Conservation (phyloP, 1,140 invertebrate species). For the Gryllus bimaculatus region DNA sequence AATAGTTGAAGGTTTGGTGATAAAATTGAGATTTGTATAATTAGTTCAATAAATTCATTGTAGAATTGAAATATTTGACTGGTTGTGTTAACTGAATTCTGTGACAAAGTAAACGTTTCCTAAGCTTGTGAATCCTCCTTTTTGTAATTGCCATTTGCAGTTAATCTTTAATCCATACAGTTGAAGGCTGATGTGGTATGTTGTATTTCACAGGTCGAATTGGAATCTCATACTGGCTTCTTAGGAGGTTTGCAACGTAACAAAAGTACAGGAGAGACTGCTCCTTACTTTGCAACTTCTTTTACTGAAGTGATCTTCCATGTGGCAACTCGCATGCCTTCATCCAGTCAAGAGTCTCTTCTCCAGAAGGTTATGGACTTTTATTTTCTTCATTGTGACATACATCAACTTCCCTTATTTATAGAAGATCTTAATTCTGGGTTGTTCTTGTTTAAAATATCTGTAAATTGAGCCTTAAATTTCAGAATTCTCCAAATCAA, state of each 20-base stretch:
- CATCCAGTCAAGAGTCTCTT: constrained; percentile 69
- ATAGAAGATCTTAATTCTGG: no score
- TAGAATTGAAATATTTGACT: no score
- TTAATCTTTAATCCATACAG: not conserved
- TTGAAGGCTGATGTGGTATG: not conserved
- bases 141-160: not conserved
- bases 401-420: no score
- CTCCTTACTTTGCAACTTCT: constrained; percentile 94
- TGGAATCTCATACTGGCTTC: constrained; percentile 93
- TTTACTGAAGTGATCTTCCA: constrained; percentile 80
- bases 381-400: no score
- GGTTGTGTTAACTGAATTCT: no score
- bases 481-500: no score
- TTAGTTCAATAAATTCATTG: no score
- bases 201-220: constrained; percentile 56
- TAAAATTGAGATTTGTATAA: no score
- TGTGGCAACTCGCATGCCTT: constrained; percentile 95
- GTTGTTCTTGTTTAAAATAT: no score
- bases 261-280: constrained; percentile 80
- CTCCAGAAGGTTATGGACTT: constrained; percentile 65
- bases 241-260: constrained; percentile 88
- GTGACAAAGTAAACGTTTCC: no score
- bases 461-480: no score
- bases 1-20: no score
- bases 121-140: not conserved